Base-by-base conservation (phyloP, 2,888 invertebrate genomes). In the Microctonus hyperodae region DNA sequence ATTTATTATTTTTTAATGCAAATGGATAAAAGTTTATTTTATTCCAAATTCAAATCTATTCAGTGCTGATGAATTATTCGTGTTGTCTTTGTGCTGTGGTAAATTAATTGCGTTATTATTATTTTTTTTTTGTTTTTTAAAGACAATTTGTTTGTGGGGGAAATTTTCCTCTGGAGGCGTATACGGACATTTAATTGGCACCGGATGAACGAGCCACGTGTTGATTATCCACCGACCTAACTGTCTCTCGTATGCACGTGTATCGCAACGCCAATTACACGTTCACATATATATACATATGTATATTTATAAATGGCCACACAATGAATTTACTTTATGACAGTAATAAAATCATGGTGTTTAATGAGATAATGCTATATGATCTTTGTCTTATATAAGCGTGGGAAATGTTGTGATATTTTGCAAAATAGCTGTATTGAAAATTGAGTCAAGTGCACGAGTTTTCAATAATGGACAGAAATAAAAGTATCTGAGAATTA, bases 121-220 rank as follows among this genome's bases (percentile, higher is more conserved):
- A 20, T 31, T 20, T 20, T 33, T 20, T 33, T 31, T 56, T n/a
- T n/a, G n/a, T n/a, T 56, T 13, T 33, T 33, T 20, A 2, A 11
- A 40, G 59, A 59, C n/a, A 59, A 44, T 40, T 59, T n/a, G 28
- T 37, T 48, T 40, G 59, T 44, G 44, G 2, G 44, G 59, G 10
- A 23, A 59, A 59, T 65, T 37, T 51, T 65, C 28, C 44, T 40
- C 40, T 25, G 65, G 58, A 50, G 60, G 35, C 57, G 62, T 62
- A 55, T 67, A 48, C 56, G 33, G 61, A 66, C 56, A 56, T 66
- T 66, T 66, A 66, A 66, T 66, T 66, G 66, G 66, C 55, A 60
- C n/a, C 25, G 63, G 56, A 64, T 67, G 59, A 67, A 67, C 62
- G 67, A 67, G 67, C 67, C 67, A 67, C 67, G 67, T 67, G 67